A percentile compares a stretch with the other conserved stretches of the same genome.
Evolutionary conservation across 2,888 invertebrate genomes (phyloP).

Genomic region (Diaphora mendica): DNA sequence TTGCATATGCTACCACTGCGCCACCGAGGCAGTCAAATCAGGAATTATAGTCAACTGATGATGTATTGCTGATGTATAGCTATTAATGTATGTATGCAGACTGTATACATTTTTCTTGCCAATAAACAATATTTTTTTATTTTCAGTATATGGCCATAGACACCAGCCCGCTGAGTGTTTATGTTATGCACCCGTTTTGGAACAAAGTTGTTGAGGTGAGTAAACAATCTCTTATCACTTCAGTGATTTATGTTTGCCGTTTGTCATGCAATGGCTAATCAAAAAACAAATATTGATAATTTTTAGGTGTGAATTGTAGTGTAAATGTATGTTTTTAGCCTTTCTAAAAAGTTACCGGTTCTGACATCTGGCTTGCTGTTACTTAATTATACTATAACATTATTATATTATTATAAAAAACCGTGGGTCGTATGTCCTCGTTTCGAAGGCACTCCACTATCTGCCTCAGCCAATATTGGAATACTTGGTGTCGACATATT

Average conservation of each 20-base stretch:
- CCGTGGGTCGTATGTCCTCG: too few relatives aligned
- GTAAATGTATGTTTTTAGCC: not conserved
- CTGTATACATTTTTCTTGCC: not conserved
- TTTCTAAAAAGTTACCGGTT: not conserved
- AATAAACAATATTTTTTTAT: conserved; percentile 48
- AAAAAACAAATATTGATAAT: not conserved
- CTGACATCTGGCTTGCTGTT: too few relatives aligned
- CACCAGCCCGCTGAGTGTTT: conserved; percentile 97
- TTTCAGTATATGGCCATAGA: conserved; percentile 98
- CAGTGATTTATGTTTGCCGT: not conserved
- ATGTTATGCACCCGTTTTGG: conserved; percentile 99
- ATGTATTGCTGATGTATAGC: too few relatives aligned
- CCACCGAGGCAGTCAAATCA: too few relatives aligned
- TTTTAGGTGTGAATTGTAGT: not conserved
- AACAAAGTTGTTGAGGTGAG: conserved; percentile 97
- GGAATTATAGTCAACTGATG: too few relatives aligned
- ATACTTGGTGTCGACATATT: too few relatives aligned
- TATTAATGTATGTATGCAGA: not conserved
- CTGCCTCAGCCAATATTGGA: too few relatives aligned
- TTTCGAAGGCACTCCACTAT: too few relatives aligned
- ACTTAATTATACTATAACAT: too few relatives aligned
- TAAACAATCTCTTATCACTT: conserved; percentile 24
- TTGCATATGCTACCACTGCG: too few relatives aligned
- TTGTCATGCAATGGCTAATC: not conserved
- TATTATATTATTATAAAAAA: too few relatives aligned